Percentiles rank a stretch among this genome's conserved stretches.
Conservation (phyloP, 2,797 vertebrate species). For the Cephalopachus bancanus region DNA sequence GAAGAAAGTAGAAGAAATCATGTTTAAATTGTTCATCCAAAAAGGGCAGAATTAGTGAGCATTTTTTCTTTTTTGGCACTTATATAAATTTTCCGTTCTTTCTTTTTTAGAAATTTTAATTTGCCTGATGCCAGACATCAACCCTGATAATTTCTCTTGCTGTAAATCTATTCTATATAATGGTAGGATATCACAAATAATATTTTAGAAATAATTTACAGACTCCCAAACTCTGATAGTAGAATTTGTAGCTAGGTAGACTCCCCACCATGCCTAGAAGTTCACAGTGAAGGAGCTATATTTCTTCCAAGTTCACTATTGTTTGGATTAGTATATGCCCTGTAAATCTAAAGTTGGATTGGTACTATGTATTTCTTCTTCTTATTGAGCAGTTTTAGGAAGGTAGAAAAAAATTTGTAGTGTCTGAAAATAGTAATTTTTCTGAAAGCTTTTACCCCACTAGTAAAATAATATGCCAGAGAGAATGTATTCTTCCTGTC, state of each 20-base stretch:
- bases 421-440: background rate
- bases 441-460: background rate
- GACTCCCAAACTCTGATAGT: background rate
- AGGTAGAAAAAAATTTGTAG: background rate
- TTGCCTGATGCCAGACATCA: slow-evolving; percentile 14
- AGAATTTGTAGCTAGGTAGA: background rate
- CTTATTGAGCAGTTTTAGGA: slow-evolving; percentile 26
- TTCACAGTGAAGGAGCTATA: background rate
- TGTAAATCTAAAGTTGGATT: background rate
- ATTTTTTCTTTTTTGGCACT: background rate
- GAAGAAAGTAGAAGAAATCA: slow-evolving; percentile 21
- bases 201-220: slow-evolving; percentile 62
- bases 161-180: slow-evolving; percentile 7
- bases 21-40: background rate
- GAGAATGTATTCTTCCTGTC: background rate
- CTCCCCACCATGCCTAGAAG: background rate
- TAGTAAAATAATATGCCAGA: background rate
- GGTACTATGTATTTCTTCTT: background rate
- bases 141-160: background rate
- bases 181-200: slow-evolving; percentile 17
- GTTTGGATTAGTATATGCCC: background rate
- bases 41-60: background rate
- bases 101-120: background rate
- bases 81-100: background rate
- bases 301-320: slow-evolving; percentile 21